phyloP scores from a whole-genome alignment of 2,113 vertebrate species.

The Toxotes jaculatrix region DNA sequence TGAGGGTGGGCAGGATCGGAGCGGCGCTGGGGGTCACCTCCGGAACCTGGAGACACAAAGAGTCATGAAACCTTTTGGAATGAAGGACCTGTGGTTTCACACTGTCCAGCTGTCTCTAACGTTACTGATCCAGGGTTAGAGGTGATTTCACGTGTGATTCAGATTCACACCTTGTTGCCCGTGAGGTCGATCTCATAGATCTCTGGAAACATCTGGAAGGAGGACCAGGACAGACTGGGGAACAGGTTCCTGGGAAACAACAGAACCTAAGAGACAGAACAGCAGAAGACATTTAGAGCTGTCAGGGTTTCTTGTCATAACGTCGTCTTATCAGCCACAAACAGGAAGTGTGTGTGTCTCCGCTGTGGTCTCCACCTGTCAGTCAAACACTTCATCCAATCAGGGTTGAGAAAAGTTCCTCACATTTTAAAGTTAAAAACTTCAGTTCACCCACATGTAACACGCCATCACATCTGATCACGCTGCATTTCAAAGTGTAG shows the following conservation, averaged over 20 bases:
- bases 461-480: too few relatives aligned
- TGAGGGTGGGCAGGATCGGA: conserved; percentile 66
- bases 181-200: conserved; percentile 81
- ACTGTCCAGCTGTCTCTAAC: too few relatives aligned
- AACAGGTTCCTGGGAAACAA: conserved; percentile 77
- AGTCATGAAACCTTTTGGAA: not conserved
- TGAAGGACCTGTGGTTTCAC: too few relatives aligned
- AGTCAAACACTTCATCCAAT: conserved; percentile 2
- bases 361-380: not conserved
- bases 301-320: not conserved
- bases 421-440: not conserved
- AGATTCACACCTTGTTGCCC: conserved; percentile 76
- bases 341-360: conserved; percentile 5
- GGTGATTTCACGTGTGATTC: too few relatives aligned
- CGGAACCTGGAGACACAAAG: conserved; percentile 47
- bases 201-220: conserved; percentile 64
- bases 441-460: too few relatives aligned
- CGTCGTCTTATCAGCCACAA: conserved; percentile 16
- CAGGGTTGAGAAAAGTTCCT: not conserved
- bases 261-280: conserved; percentile 61
- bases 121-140: too few relatives aligned
- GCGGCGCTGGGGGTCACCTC: conserved; percentile 2
- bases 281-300: not conserved
- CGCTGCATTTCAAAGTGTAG: too few relatives aligned
- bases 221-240: conserved; percentile 73